A percentile compares a stretch with the other conserved stretches of the same genome.
Evolutionary conservation across 2,888 invertebrate genomes (phyloP).

Genomic region (Hirudinaria manillensis): DNA sequence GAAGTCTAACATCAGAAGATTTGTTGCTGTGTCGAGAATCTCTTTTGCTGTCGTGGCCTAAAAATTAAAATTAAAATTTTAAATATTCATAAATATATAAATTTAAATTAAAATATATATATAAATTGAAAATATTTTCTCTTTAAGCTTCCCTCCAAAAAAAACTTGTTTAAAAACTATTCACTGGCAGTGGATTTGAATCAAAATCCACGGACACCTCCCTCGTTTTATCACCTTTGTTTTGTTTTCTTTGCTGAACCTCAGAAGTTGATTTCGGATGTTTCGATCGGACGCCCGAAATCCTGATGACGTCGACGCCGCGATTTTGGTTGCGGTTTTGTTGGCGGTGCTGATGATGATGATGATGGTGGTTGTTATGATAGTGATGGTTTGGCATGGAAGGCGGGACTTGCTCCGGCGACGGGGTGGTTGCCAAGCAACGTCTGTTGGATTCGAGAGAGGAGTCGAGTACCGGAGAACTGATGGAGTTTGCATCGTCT

Average conservation of each 20-base stretch:
- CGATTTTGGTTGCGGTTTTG: background rate
- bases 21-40: slow-evolving; percentile 16
- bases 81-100: too few species aligned
- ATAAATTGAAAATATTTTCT: too few species aligned
- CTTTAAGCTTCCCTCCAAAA: too few species aligned
- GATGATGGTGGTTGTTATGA: slow-evolving; percentile 3
- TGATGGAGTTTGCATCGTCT: background rate
- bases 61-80: too few species aligned
- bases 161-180: too few species aligned
- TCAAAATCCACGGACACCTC: too few species aligned
- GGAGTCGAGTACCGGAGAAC: background rate
- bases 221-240: too few species aligned
- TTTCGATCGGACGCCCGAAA: background rate
- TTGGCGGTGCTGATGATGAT: slow-evolving; percentile 11
- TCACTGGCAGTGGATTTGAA: too few species aligned
- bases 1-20: slow-evolving; percentile 1
- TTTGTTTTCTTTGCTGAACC: slow-evolving; percentile 6
- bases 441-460: background rate
- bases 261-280: slow-evolving; percentile 4
- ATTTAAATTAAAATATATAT: too few species aligned
- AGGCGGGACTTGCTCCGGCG: background rate
- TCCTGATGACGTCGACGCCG: background rate
- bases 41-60: slow-evolving; percentile 12
- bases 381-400: slow-evolving; percentile 1
- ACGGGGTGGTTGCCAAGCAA: background rate